A percentile compares a stretch with the other conserved stretches of the same genome.
Conservation (phyloP, 2,888 invertebrate genomes). For the Acanthosepion lycidas region DNA sequence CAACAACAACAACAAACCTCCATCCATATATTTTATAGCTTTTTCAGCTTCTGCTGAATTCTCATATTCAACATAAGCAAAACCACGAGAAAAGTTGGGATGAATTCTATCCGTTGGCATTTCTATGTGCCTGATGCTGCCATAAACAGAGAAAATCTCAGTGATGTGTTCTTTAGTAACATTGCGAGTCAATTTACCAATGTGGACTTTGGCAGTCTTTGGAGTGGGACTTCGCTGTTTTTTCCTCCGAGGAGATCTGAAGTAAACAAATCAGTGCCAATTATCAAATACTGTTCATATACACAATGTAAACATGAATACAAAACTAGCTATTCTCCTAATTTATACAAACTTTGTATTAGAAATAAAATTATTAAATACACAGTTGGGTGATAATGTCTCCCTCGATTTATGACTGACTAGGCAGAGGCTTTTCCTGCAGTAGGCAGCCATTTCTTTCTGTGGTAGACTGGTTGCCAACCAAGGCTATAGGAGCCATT, state of each 20-base stretch:
- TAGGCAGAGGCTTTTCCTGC: too few species aligned
- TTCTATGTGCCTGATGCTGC: conserved; percentile 87
- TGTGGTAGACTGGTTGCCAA: too few species aligned
- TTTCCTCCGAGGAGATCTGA: conserved; percentile 74
- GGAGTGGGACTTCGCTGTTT: conserved; percentile 88
- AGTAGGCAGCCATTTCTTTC: too few species aligned
- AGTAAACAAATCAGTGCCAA: background rate
- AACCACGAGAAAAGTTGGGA: conserved; percentile 90
- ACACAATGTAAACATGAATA: too few species aligned
- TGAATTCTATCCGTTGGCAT: conserved; percentile 92
- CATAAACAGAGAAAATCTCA: conserved; percentile 76
- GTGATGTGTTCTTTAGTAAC: conserved; percentile 81
- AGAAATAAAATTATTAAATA: too few species aligned
- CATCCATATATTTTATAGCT: conserved; percentile 99
- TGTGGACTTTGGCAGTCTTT: conserved; percentile 92
- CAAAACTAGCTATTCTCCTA: too few species aligned
- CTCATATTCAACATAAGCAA: conserved; percentile 95
- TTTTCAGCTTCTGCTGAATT: conserved; percentile 96
- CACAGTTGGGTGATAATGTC: too few species aligned
- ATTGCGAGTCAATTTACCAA: conserved; percentile 92
- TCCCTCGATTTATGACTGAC: too few species aligned
- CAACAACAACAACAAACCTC: conserved; percentile 79
- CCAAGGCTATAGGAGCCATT: too few species aligned
- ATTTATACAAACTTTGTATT: too few species aligned
- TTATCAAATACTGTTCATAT: too few species aligned